Conservation (phyloP, 1,140 invertebrate genomes). For the Drosophila albomicans region DNA sequence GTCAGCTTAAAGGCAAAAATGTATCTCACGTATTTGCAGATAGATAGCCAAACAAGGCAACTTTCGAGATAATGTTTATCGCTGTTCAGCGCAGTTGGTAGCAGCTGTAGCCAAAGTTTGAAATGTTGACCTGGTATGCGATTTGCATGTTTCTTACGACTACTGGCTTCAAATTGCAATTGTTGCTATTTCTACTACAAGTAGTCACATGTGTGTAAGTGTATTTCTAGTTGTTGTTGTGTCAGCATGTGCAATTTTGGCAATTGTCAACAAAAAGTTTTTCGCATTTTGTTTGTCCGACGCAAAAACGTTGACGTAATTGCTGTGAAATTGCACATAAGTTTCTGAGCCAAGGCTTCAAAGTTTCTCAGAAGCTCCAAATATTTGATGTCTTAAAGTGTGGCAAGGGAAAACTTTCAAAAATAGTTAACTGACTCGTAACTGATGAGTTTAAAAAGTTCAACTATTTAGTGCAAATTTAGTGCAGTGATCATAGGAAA, state of each 20-base stretch:
- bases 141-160: slow-evolving; percentile 70
- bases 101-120: slow-evolving; percentile 48
- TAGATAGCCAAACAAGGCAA: slow-evolving; percentile 56
- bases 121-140: slow-evolving; percentile 78
- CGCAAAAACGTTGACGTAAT: slow-evolving; percentile 71
- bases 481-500: not conserved
- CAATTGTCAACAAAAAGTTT: slow-evolving; percentile 78
- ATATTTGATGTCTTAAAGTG: slow-evolving; percentile 7
- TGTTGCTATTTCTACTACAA: slow-evolving; percentile 45
- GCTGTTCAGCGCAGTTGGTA: slow-evolving; percentile 56
- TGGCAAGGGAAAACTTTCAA: slow-evolving; percentile 1
- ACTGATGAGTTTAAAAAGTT: not conserved
- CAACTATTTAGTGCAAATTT: not conserved
- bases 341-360: slow-evolving; percentile 19
- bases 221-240: not conserved
- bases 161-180: slow-evolving; percentile 62
- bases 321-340: slow-evolving; percentile 68
- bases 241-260: slow-evolving; percentile 47
- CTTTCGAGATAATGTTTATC: slow-evolving; percentile 81
- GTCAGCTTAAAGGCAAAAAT: slow-evolving; percentile 44
- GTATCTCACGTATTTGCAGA: slow-evolving; percentile 64
- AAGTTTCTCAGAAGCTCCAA: slow-evolving; percentile 30
- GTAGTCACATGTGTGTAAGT: not conserved
- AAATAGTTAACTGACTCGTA: not conserved
- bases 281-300: slow-evolving; percentile 53